These are phyloP conservation scores for Darevskia nairensis DNA, from an alignment of 2,797 vertebrate genomes.

Conservation along the genomic window DNA sequence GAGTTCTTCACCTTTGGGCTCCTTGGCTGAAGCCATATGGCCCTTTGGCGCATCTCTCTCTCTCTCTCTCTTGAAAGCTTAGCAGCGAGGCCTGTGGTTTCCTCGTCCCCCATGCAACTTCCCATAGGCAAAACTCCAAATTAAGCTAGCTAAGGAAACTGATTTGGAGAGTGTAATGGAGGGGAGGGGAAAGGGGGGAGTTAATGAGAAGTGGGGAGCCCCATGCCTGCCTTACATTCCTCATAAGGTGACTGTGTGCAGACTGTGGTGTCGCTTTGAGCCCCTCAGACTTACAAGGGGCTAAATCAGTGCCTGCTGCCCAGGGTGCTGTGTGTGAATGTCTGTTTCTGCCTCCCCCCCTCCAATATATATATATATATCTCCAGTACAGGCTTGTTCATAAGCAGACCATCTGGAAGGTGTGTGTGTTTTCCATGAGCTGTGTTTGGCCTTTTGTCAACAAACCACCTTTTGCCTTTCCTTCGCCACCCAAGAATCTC, in stretches of 20 bases:
- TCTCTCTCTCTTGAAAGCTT: not conserved
- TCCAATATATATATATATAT: too few species aligned
- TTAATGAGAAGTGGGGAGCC: not conserved
- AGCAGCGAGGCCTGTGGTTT: not conserved
- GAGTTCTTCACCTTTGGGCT: not conserved
- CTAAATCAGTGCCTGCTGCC: not conserved
- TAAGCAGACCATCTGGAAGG: not conserved
- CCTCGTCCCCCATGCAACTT: not conserved
- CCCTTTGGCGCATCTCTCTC: not conserved
- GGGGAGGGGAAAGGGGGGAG: too few species aligned
- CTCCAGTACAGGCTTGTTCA: not conserved
- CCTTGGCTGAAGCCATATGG: not conserved
- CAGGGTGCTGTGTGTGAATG: not conserved
- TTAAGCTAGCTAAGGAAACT: not conserved
- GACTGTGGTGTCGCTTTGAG: not conserved
- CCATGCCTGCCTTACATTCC: not conserved
- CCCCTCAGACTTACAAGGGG: not conserved
- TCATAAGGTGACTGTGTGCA: not conserved
- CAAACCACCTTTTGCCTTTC: not conserved
- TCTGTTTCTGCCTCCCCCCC: not conserved
- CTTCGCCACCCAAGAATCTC: not conserved
- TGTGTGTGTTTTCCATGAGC: not conserved
- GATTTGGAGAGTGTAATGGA: rapidly evolving
- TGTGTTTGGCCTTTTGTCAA: not conserved
- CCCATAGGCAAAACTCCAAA: not conserved